phyloP scores from a whole-genome alignment of 2,888 invertebrate genomes.

The Gryllus longicercus region DNA sequence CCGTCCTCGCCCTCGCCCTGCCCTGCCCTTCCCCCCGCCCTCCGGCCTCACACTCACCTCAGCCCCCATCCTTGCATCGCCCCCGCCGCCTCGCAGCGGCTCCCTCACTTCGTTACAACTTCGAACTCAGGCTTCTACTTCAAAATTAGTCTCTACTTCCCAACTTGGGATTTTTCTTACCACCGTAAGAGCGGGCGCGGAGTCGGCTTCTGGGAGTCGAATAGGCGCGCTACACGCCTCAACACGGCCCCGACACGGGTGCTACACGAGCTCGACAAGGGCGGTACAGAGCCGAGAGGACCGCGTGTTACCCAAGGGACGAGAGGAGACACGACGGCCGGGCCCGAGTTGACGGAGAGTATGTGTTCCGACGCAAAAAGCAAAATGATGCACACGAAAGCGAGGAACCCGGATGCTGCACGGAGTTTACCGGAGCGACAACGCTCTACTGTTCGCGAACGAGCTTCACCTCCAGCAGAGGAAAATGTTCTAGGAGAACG shows the following conservation, averaged over 20 bases:
- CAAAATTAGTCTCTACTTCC: slow-evolving; percentile 10
- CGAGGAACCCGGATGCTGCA: too few species aligned
- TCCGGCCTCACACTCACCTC: background rate
- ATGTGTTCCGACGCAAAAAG: too few species aligned
- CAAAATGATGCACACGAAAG: too few species aligned
- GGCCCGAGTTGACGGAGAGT: background rate
- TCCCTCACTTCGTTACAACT: slow-evolving; percentile 17
- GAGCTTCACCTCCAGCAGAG: too few species aligned
- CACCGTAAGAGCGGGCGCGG: background rate
- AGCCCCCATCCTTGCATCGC: background rate
- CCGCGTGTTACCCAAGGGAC: background rate
- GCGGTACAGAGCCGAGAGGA: background rate
- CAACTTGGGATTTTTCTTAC: slow-evolving; percentile 9
- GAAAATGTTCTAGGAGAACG: too few species aligned
- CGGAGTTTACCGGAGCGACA: too few species aligned
- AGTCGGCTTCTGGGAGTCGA: background rate
- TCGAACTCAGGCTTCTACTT: background rate
- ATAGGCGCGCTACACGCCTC: background rate
- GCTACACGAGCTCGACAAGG: background rate
- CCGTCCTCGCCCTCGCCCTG: background rate
- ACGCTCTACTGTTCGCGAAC: too few species aligned
- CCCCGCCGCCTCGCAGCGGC: background rate
- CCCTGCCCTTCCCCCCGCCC: background rate
- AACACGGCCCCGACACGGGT: background rate
- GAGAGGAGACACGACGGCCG: background rate